phyloP scores from a whole-genome alignment of 2,797 vertebrate genomes.

The Pelobates cultripes region DNA sequence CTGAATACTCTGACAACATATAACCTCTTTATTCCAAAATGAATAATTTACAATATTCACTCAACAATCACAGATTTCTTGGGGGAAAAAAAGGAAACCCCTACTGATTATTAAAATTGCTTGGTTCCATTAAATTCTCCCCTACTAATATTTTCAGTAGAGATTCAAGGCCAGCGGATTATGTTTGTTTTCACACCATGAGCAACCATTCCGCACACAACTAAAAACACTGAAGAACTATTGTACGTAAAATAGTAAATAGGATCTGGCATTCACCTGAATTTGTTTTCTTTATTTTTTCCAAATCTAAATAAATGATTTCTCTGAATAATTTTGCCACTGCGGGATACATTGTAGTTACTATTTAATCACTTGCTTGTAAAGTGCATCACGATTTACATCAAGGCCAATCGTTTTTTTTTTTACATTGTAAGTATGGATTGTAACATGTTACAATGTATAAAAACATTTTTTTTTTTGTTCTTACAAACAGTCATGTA shows the following conservation, averaged over 20 bases:
- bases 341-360: no score
- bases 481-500: no score
- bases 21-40: slow-evolving; percentile 33
- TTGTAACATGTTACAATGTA: no score
- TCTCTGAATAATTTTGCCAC: not conserved
- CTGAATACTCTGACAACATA: slow-evolving; percentile 36
- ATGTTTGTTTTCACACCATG: slow-evolving; percentile 37
- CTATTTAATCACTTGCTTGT: no score
- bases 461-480: no score
- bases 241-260: not conserved
- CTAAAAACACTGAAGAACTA: not conserved
- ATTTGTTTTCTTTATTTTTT: not conserved
- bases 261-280: not conserved
- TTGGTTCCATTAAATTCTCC: not conserved
- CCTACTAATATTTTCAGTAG: slow-evolving; percentile 8
- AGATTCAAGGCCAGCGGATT: slow-evolving; percentile 1
- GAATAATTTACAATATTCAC: slow-evolving; percentile 44
- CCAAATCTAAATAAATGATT: not conserved
- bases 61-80: slow-evolving; percentile 6
- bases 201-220: not conserved
- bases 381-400: no score
- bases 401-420: no score
- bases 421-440: no score
- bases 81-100: slow-evolving; percentile 18
- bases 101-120: slow-evolving; percentile 47